Evolutionary conservation across 2,888 invertebrate genomes (phyloP), one percentile per base, ranked within the genome.

Genomic region (Callyntrura guangdongensis): DNA sequence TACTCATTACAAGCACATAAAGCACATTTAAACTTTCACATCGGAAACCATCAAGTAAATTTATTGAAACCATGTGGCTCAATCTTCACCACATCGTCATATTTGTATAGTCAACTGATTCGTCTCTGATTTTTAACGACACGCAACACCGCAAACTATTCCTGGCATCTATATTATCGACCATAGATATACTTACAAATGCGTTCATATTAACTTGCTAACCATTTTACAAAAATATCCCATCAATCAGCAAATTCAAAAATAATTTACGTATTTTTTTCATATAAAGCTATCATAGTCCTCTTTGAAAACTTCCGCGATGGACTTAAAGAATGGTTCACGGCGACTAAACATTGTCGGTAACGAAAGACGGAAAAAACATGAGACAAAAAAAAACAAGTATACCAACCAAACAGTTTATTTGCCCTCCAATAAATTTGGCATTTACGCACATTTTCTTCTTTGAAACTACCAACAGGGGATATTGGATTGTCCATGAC

Each of bases 251-350:
- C 53, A 53, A 12, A 17, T 45, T 59, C 12, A 11, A 27, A n/a
- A 74, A 72, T 72, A 74, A 12, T 9, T 45, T 47, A 17, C 47
- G 22, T 45, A 27, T 53, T 84, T 67, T 25, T 74, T 11, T 67
- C 17, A 72, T 72, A 72, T 72, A 72, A 72, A 72, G 27, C 25
- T 25, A 85, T 56, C 36, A 59, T 45, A 25, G 4, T 49, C 1
- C 59, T 69, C 53, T 47, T 61, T 86, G 36, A 81, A 77, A 59
- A 77, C 12, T 74, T 5, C 86, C 86, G 86, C 86, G 86, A 53
- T 69, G 49, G 47, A 8, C 45, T 12, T 12, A 17, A 25, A 36
- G 47, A 53, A 36, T 36, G 6, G 2, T 36, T 36, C 6, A 36
- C 14, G 12, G 12, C 56, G 72, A 45, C 67, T 17, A 74, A 22